Evolutionary conservation across 2,888 invertebrate genomes (phyloP).

Genomic region (Hirtodrosophila confusa): DNA sequence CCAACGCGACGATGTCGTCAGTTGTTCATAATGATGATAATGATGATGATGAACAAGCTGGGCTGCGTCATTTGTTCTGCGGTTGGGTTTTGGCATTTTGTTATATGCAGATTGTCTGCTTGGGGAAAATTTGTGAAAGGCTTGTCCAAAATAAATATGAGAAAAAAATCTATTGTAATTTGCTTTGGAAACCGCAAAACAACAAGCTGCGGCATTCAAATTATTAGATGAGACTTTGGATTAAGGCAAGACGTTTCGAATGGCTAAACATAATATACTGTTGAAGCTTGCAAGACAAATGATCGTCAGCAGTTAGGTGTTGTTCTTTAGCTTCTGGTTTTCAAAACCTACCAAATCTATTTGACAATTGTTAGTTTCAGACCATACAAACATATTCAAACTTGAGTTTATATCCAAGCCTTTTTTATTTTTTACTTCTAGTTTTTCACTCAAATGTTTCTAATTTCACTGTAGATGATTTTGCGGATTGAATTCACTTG

Average conservation of each 20-base stretch:
- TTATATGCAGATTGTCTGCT: conserved; percentile 51
- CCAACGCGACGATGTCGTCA: conserved; percentile 60
- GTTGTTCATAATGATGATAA: conserved; percentile 23
- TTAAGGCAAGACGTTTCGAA: conserved; percentile 18
- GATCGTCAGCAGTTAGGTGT: no score
- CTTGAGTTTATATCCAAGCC: no score
- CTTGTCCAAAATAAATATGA: conserved; percentile 69
- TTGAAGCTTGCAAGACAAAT: neutral
- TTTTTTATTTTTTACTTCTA: no score
- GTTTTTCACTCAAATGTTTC: no score
- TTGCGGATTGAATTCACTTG: no score
- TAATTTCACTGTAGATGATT: no score
- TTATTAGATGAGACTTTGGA: conserved; percentile 15
- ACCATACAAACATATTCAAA: no score
- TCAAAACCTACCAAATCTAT: no score
- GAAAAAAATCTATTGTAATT: conserved; percentile 64
- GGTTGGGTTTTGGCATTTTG: conserved; percentile 53
- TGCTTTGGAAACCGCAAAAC: conserved; percentile 58
- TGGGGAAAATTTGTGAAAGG: conserved; percentile 70
- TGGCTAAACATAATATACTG: conserved; percentile 4
- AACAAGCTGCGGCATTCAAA: conserved; percentile 8
- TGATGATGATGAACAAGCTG: conserved; percentile 36
- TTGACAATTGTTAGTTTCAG: no score
- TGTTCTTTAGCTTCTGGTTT: no score
- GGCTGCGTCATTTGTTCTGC: conserved; percentile 53